Conservation (phyloP, 2,797 vertebrate genomes). For the Apogon hyalosoma region DNA sequence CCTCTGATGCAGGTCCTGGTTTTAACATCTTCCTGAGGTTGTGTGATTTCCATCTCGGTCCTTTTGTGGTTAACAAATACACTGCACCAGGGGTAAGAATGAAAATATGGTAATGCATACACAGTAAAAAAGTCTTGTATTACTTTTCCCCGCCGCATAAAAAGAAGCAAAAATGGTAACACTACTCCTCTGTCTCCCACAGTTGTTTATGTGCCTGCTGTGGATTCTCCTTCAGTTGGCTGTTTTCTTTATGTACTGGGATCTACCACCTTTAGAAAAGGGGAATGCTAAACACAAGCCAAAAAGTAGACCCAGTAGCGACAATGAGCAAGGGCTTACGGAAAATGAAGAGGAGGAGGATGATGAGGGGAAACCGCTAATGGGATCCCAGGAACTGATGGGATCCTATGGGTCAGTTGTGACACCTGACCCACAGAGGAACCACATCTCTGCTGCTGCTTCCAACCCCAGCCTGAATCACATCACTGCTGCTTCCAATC, state of each 20-base stretch:
- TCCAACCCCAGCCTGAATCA: constrained; percentile 36
- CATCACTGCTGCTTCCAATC: constrained; percentile 30
- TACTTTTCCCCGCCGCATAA: background rate
- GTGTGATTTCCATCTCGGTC: constrained; percentile 85
- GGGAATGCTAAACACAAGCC: constrained; percentile 6
- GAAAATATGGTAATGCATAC: background rate
- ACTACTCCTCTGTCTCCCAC: constrained; percentile 6
- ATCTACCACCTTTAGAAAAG: constrained; percentile 72
- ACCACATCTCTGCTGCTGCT: background rate
- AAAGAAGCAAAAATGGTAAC: background rate
- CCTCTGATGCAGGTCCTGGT: constrained; percentile 81
- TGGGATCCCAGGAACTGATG: constrained; percentile 68
- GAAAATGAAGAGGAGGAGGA: constrained; percentile 50
- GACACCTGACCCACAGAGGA: constrained; percentile 10
- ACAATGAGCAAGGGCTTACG: background rate
- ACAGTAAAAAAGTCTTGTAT: background rate
- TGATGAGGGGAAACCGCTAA: constrained; percentile 74
- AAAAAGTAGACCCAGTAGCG: background rate
- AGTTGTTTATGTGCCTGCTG: constrained; percentile 89
- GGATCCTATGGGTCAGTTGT: constrained; percentile 78
- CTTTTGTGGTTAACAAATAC: constrained; percentile 87
- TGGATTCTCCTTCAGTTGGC: constrained; percentile 87
- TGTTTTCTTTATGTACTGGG: constrained; percentile 87
- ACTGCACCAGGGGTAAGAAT: constrained; percentile 87
- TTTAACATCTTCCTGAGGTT: constrained; percentile 89